Evolutionary conservation across 2,113 vertebrate species (phyloP).

Genomic region (Diphyllodes magnificus): DNA sequence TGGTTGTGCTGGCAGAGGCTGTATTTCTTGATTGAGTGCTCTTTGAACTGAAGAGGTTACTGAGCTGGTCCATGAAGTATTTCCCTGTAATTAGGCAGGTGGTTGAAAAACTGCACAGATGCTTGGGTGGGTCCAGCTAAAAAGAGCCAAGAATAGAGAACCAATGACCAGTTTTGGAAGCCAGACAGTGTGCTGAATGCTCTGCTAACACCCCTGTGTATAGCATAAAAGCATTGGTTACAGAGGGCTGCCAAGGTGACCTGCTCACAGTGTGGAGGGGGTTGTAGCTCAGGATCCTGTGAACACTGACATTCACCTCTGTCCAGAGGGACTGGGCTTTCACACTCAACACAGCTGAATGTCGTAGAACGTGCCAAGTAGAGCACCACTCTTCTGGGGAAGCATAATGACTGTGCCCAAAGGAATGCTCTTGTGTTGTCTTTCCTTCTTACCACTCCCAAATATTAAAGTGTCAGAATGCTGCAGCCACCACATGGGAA

Average conservation of each 20-base stretch:
- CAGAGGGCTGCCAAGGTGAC: not conserved
- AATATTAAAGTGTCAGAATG: not conserved
- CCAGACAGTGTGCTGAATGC: not conserved
- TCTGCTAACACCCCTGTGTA: fast-evolving
- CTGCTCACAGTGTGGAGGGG: not conserved
- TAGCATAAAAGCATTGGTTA: not conserved
- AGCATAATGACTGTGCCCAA: not conserved
- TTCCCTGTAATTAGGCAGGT: not conserved
- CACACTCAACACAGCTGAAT: not conserved
- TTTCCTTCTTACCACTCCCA: not conserved
- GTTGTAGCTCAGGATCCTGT: not conserved
- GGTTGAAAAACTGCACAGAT: not conserved
- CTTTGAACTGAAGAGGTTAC: not conserved
- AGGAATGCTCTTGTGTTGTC: not conserved
- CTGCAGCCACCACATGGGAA: not conserved
- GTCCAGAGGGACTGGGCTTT: not conserved
- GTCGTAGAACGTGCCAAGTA: not conserved
- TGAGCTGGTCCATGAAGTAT: not conserved
- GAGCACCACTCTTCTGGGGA: not conserved
- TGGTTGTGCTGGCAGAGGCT: not conserved
- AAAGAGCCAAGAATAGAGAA: not conserved
- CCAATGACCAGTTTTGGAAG: not conserved
- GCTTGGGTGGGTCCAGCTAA: not conserved
- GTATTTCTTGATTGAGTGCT: not conserved
- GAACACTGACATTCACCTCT: not conserved